Conservation (phyloP, 2,888 invertebrate species). For the Sarcophaga variegata region DNA sequence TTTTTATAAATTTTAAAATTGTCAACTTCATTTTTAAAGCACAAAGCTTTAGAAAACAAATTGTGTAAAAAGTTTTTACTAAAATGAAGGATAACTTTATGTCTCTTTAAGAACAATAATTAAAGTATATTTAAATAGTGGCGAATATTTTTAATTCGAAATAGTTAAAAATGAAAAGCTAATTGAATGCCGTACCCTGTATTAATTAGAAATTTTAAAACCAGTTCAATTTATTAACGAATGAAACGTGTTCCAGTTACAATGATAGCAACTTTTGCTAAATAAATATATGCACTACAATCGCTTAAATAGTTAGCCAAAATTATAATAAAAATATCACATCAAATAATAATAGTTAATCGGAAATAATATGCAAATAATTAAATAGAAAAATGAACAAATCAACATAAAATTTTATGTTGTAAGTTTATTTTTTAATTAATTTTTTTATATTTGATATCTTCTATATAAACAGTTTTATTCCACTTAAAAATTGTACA, state of each 20-base stretch:
- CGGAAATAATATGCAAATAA: neutral
- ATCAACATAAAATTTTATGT: constrained; percentile 30
- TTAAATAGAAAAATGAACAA: constrained; percentile 20
- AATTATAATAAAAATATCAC: constrained; percentile 18
- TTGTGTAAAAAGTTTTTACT: too few relatives aligned
- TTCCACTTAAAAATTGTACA: too few relatives aligned
- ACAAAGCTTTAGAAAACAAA: too few relatives aligned
- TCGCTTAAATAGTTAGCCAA: neutral
- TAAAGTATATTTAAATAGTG: too few relatives aligned
- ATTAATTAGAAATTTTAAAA: constrained; percentile 67
- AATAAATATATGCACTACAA: neutral
- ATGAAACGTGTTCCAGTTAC: constrained; percentile 71
- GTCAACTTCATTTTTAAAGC: too few relatives aligned
- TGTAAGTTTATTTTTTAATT: neutral
- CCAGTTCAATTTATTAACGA: constrained; percentile 73
- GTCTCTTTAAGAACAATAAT: too few relatives aligned
- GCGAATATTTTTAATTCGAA: too few relatives aligned
- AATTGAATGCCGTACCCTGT: constrained; percentile 37
- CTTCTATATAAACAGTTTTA: constrained; percentile 45
- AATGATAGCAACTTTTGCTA: constrained; percentile 54
- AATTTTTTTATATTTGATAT: constrained; percentile 29
- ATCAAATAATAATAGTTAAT: constrained; percentile 26
- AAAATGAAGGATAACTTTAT: too few relatives aligned
- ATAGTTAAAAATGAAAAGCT: neutral
- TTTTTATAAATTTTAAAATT: too few relatives aligned